Percentiles rank a stretch among this genome's conserved stretches.
Conservation (phyloP, 2,797 vertebrate species). For the Alauda arvensis region DNA sequence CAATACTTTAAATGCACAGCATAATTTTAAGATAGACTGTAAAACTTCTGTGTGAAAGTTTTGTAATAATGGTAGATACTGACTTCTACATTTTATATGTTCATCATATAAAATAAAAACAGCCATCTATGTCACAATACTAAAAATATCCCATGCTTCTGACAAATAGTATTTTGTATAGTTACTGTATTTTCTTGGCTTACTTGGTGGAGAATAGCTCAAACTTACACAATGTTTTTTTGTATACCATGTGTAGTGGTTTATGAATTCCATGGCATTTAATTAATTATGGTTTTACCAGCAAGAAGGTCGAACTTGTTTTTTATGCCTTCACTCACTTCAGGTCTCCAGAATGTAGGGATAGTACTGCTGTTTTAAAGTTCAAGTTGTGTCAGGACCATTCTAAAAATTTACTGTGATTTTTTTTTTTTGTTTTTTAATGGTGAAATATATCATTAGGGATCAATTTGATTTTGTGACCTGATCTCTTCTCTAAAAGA, state of each 20-base stretch:
- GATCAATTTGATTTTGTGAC: not conserved
- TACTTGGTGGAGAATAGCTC: not conserved
- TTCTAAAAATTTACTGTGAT: not conserved
- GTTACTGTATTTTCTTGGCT: not conserved
- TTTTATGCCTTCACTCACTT: not conserved
- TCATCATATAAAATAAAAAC: not conserved
- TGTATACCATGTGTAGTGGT: not conserved
- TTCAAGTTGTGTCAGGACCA: accelerated
- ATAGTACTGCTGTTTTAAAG: not conserved
- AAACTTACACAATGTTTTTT: not conserved
- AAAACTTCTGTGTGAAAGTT: not conserved
- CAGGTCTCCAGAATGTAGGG: not conserved
- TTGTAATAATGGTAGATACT: not conserved
- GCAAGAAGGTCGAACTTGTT: not conserved
- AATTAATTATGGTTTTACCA: not conserved
- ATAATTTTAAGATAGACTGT: not conserved
- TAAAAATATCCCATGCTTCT: accelerated
- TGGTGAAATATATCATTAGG: not conserved
- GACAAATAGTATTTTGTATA: not conserved
- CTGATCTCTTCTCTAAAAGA: not conserved
- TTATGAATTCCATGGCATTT: not conserved
- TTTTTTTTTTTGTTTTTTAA: not conserved
- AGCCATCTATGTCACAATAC: not conserved
- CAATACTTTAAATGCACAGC: not conserved
- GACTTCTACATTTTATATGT: not conserved